These are phyloP conservation scores for Maconellicoccus hirsutus DNA, from an alignment of 1,140 invertebrate genomes.

Conservation along the genomic window DNA sequence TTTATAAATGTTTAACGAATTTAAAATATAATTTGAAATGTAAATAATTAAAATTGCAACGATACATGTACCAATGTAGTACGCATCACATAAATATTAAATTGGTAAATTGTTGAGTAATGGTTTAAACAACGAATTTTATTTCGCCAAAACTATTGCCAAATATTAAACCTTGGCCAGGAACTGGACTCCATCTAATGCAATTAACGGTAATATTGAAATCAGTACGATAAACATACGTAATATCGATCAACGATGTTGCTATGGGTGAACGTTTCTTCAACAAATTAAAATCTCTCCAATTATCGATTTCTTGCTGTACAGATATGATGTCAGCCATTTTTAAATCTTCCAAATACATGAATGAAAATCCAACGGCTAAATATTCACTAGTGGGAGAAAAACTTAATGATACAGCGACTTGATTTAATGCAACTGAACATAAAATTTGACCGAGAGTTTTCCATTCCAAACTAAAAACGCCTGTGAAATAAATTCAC, in stretches of 20 bases:
- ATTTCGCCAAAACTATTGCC: slow-evolving; percentile 73
- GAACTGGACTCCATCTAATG: slow-evolving; percentile 65
- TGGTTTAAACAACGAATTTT: slow-evolving; percentile 49
- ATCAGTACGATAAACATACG: slow-evolving; percentile 47
- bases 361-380: slow-evolving; percentile 61
- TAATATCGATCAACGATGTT: slow-evolving; percentile 43
- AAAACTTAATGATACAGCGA: slow-evolving; percentile 68
- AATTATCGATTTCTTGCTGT: slow-evolving; percentile 37
- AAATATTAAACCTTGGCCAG: slow-evolving; percentile 72
- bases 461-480: slow-evolving; percentile 63
- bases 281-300: slow-evolving; percentile 29
- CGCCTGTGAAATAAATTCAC: slow-evolving; percentile 45
- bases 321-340: slow-evolving; percentile 50
- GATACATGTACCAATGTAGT: too few species aligned
- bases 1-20: too few species aligned
- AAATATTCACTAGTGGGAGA: slow-evolving; percentile 65
- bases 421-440: slow-evolving; percentile 59
- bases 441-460: slow-evolving; percentile 63
- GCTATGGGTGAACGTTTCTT: slow-evolving; percentile 31
- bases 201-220: slow-evolving; percentile 62
- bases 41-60: too few species aligned
- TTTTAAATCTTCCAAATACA: slow-evolving; percentile 40
- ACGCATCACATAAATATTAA: too few species aligned
- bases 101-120: not conserved
- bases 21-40: too few species aligned